These are phyloP conservation scores for Penaeus japonicus DNA, from an alignment of 1,140 invertebrate species.

Conservation along the genomic window DNA sequence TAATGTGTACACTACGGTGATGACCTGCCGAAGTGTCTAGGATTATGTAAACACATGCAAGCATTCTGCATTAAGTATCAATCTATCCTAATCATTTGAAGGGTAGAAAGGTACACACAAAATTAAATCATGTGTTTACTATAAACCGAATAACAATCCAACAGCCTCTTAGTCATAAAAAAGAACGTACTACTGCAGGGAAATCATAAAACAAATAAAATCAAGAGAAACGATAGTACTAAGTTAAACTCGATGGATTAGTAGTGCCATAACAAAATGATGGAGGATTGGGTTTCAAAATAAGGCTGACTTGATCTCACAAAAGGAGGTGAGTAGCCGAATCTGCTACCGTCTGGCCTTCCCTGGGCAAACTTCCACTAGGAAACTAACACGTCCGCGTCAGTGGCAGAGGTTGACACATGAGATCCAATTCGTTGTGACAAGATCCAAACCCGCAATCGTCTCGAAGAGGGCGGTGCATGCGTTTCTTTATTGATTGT, in stretches of 20 bases:
- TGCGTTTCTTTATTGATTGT: slow-evolving; percentile 3
- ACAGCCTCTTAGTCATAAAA: too few relatives aligned
- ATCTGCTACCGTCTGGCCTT: slow-evolving; percentile 53
- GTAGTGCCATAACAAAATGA: background rate
- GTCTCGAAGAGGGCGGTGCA: background rate
- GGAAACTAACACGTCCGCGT: slow-evolving; percentile 44
- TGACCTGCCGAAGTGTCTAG: too few relatives aligned
- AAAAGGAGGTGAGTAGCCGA: slow-evolving; percentile 52
- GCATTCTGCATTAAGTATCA: too few relatives aligned
- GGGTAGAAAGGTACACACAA: too few relatives aligned
- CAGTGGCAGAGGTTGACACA: slow-evolving; percentile 46
- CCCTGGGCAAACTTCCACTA: slow-evolving; percentile 43
- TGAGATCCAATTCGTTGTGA: background rate
- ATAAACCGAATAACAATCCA: too few relatives aligned
- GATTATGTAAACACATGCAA: too few relatives aligned
- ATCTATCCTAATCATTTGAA: too few relatives aligned
- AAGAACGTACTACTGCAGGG: too few relatives aligned
- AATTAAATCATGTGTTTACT: too few relatives aligned
- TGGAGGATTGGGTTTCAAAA: slow-evolving; percentile 18
- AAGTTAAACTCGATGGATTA: slow-evolving; percentile 4
- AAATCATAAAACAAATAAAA: background rate
- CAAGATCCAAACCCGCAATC: background rate
- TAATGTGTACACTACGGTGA: too few relatives aligned
- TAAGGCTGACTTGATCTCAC: slow-evolving; percentile 27
- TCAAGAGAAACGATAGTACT: background rate